Evolutionary conservation across 2,888 invertebrate genomes (phyloP).

Genomic region (Hymenopus coronatus): DNA sequence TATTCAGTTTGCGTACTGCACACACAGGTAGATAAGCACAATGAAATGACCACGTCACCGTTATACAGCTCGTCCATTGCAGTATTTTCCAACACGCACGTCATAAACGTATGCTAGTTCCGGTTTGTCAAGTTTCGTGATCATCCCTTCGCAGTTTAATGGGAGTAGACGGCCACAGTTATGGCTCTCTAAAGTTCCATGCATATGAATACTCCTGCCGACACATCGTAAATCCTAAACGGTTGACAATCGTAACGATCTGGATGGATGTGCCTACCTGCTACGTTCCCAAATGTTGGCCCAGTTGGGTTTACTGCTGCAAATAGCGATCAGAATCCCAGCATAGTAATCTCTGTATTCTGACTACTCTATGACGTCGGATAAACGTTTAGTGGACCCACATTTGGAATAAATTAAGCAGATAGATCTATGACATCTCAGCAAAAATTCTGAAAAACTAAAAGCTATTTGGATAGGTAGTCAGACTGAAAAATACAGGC

Average conservation of each 20-base stretch:
- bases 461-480: too few species aligned
- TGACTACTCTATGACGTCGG: too few species aligned
- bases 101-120: background rate
- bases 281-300: background rate
- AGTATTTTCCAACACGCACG: background rate
- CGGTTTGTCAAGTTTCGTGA: background rate
- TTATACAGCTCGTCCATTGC: background rate
- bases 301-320: background rate
- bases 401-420: too few species aligned
- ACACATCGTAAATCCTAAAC: background rate
- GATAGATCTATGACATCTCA: too few species aligned
- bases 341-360: background rate
- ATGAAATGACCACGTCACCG: background rate
- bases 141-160: background rate
- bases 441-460: too few species aligned
- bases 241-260: background rate
- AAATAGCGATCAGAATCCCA: background rate
- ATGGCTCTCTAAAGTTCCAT: background rate
- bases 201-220: background rate
- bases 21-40: too few species aligned
- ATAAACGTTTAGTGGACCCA: too few species aligned
- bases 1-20: too few species aligned
- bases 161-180: background rate
- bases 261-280: background rate
- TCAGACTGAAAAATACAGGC: too few species aligned